Conservation (phyloP, 2,113 vertebrate species). For the Varanus komodoensis region DNA sequence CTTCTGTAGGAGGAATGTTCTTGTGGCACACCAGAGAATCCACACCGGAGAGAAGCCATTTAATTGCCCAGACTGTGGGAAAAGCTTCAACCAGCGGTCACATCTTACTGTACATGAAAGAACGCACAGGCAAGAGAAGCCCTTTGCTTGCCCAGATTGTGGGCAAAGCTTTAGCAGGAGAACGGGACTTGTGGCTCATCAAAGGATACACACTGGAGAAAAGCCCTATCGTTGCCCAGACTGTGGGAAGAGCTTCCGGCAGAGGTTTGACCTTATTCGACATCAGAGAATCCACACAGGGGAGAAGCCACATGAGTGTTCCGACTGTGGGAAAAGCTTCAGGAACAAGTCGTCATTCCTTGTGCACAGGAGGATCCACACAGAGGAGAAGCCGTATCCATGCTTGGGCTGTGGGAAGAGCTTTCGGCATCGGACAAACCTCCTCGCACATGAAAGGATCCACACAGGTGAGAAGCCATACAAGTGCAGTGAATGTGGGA, state of each 20-base stretch:
- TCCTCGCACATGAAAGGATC: slow-evolving; percentile 70
- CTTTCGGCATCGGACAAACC: slow-evolving; percentile 70
- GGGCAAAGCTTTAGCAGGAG: slow-evolving; percentile 26
- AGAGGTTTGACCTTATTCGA: slow-evolving; percentile 23
- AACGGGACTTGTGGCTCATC: slow-evolving; percentile 19
- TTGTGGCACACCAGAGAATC: slow-evolving; percentile 65
- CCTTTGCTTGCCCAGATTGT: slow-evolving; percentile 11
- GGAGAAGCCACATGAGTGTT: slow-evolving; percentile 67
- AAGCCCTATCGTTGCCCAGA: slow-evolving; percentile 21
- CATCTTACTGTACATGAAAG: background rate
- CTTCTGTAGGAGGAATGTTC: slow-evolving; percentile 62
- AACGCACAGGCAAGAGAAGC: slow-evolving; percentile 24
- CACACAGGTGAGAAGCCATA: slow-evolving; percentile 72
- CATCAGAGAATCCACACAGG: slow-evolving; percentile 33
- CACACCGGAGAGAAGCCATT: slow-evolving; percentile 55
- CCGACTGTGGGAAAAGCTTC: slow-evolving; percentile 64
- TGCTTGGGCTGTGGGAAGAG: slow-evolving; percentile 69
- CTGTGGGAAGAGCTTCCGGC: slow-evolving; percentile 24
- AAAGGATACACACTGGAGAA: slow-evolving; percentile 27
- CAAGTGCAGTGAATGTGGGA: slow-evolving; percentile 66
- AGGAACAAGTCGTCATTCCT: slow-evolving; percentile 68
- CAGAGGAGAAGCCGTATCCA: slow-evolving; percentile 69
- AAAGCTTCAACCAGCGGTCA: slow-evolving; percentile 18
- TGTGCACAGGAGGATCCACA: slow-evolving; percentile 70
- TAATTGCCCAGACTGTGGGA: slow-evolving; percentile 5